phyloP scores from a whole-genome alignment of 2,888 invertebrate genomes.

The Megalurothrips usitatus region DNA sequence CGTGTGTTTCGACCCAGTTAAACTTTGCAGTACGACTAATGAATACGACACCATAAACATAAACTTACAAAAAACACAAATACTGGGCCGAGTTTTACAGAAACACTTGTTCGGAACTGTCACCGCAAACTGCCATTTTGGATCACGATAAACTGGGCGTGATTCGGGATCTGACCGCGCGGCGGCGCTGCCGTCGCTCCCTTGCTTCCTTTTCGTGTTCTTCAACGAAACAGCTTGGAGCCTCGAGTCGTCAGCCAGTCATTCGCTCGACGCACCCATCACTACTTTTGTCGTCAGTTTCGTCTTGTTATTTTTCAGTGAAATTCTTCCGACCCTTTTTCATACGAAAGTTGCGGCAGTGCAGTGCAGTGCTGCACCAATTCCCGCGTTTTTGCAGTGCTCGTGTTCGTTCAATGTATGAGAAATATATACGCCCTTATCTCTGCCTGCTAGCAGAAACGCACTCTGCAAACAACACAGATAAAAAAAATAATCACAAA shows the following conservation, averaged over 20 bases:
- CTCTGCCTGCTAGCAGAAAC: conserved; percentile 16
- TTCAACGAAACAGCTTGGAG: background rate
- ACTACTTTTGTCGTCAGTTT: too few species aligned
- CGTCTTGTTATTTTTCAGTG: too few species aligned
- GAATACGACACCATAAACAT: background rate
- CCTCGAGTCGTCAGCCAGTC: background rate
- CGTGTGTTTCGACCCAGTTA: background rate
- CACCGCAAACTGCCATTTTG: conserved; percentile 23
- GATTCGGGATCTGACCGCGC: background rate
- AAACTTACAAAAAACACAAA: background rate
- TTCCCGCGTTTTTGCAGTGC: too few species aligned
- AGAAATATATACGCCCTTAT: background rate
- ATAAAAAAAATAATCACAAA: conserved; percentile 18
- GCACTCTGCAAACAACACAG: background rate
- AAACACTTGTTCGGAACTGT: conserved; percentile 7
- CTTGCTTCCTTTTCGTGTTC: background rate
- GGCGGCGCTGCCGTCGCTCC: background rate
- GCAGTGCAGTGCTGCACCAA: too few species aligned
- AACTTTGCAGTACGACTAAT: background rate
- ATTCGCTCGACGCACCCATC: background rate
- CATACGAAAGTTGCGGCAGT: too few species aligned
- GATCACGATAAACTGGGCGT: background rate
- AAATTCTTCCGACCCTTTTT: too few species aligned
- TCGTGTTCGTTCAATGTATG: background rate
- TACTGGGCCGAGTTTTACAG: background rate